Base-by-base conservation (phyloP, 2,797 vertebrate species). In the Delichon dasypus region DNA sequence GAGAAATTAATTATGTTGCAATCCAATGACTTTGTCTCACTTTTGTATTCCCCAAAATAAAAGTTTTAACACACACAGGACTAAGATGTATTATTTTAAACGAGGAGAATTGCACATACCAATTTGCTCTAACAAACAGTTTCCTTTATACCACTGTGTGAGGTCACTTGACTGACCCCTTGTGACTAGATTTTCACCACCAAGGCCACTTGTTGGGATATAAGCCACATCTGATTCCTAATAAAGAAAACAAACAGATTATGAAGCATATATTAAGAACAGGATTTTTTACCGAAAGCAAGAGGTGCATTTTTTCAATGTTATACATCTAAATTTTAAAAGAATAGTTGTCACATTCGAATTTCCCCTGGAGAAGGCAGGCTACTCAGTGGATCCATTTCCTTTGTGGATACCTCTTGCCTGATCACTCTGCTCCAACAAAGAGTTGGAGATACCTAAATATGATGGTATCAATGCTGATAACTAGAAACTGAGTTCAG, bases 171-270 rank as follows among this genome's bases (percentile, higher is more conserved):
- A 98, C 78, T 98, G 97, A 96, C 99, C 96, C 95, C 97, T 98
- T 82, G 97, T 98, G 55, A 98, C 94, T 57, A 99, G 98, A 97
- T 99, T 99, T 97, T 99, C 99, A 93, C 99, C 99, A 66, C 99
- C 99, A 78, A 99, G 98, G 58, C 99, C 99, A 85, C 99, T 99
- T 27, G 99, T 99, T 64, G 99, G 99, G 94, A 99, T 97, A 97
- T 98, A 99, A 97, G 98, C 99, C 53, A 99, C 99, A 97, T 99
- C 99, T 38, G 98, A 98, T 60, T 99, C 99, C 99, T 99, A 76
- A 44, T 93, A 85, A 86, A 91, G 48, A 90, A 95, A 94, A 87
- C 30, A 95, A 82, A n/a, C 64, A 53, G 76, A 90, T 60, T 60
- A 5, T 50, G 75, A 82, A 83, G 18, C 12, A 55, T 45, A 68